Evolutionary conservation across 2,113 vertebrate species (phyloP).

Genomic region (Lamprologus speciosus): DNA sequence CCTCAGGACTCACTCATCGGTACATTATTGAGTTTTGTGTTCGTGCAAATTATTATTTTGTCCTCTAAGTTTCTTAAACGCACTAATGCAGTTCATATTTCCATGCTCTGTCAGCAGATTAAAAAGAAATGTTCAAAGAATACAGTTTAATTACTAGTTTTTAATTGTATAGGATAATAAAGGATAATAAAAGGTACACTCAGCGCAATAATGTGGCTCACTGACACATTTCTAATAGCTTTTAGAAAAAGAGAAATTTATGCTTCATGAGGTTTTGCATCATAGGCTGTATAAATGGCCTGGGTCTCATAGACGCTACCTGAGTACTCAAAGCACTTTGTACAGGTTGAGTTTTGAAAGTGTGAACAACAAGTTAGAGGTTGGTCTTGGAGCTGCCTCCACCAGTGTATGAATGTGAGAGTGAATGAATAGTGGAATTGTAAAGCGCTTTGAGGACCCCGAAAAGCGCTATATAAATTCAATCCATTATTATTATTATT

Average conservation of each 20-base stretch:
- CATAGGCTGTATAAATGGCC: not conserved
- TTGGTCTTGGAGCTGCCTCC: not conserved
- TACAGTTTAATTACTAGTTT: not conserved
- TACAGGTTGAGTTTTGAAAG: not conserved
- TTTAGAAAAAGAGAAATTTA: not conserved
- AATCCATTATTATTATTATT: not conserved
- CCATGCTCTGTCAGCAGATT: not conserved
- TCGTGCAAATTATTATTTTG: not conserved
- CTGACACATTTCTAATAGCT: not conserved
- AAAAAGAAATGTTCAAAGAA: not conserved
- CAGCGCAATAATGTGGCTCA: not conserved
- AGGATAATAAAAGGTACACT: not conserved
- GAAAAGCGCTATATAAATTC: accelerated
- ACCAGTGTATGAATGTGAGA: accelerated
- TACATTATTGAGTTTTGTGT: not conserved
- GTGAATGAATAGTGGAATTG: accelerated
- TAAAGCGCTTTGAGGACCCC: accelerated
- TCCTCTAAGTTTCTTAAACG: not conserved
- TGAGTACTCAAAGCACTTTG: accelerated
- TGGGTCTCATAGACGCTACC: accelerated
- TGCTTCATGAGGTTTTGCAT: not conserved
- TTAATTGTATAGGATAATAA: not conserved
- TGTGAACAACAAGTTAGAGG: not conserved
- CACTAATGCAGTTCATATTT: not conserved
- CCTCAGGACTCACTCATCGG: accelerated